Conservation (phyloP, 2,797 vertebrate species). For the Zalophus californianus region DNA sequence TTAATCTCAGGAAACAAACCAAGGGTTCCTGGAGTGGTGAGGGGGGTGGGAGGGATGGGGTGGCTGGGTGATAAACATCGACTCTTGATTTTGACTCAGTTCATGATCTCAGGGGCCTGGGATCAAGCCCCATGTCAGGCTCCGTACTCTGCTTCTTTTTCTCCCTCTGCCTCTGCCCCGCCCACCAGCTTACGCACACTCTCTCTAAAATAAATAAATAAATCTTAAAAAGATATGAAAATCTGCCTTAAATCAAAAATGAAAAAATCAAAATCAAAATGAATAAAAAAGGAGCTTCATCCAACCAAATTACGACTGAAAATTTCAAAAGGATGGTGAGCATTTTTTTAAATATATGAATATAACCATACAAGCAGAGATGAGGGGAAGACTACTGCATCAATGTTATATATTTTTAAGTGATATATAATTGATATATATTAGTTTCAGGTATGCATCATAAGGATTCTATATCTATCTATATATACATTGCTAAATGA, state of each 20-base stretch:
- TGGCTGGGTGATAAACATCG: no score
- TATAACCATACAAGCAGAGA: neutral
- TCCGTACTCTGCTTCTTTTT: neutral
- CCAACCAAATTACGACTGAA: neutral
- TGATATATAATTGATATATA: neutral
- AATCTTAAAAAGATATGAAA: neutral
- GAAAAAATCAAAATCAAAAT: slow-evolving; percentile 31
- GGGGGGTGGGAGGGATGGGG: no score
- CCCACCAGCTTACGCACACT: neutral
- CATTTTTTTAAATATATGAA: neutral
- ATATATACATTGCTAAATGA: neutral
- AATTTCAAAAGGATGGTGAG: neutral
- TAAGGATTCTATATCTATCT: neutral
- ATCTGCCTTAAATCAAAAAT: neutral
- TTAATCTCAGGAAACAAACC: no score
- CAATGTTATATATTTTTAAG: neutral
- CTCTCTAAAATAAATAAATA: neutral
- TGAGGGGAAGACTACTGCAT: neutral
- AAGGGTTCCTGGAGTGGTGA: no score
- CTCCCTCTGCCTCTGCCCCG: neutral
- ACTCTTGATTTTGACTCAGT: neutral
- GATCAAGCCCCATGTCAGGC: neutral
- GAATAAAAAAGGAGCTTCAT: neutral
- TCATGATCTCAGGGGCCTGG: neutral
- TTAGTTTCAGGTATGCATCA: neutral